Conservation (phyloP, 2,797 vertebrate species). For the Eospalax fontanierii region DNA sequence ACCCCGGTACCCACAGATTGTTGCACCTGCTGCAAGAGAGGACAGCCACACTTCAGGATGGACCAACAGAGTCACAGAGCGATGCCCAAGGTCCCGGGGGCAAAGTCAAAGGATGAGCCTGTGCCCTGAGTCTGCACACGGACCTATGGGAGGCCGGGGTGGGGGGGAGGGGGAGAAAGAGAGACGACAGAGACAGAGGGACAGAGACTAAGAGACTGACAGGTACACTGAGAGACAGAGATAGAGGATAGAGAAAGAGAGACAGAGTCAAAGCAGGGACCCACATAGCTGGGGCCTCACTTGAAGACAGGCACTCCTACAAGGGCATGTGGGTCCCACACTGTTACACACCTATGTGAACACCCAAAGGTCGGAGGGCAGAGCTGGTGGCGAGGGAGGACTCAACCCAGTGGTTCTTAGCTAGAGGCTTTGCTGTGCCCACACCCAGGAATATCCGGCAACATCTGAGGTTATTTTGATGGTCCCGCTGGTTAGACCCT, state of each 20-base stretch:
- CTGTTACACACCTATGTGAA: fast-evolving
- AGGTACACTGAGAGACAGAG: not conserved
- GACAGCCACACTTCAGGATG: not conserved
- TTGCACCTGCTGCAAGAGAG: not conserved
- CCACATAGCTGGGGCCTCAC: not conserved
- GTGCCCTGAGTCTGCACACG: not conserved
- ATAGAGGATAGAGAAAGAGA: not conserved
- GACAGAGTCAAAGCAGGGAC: no score
- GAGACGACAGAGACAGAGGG: no score
- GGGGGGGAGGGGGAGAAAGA: no score
- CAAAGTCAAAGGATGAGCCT: not conserved
- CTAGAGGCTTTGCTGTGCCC: not conserved
- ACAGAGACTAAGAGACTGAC: no score
- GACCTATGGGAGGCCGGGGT: not conserved
- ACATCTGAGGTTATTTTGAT: not conserved
- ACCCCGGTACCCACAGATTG: not conserved
- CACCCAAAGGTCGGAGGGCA: not conserved
- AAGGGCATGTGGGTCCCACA: not conserved
- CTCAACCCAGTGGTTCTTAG: not conserved
- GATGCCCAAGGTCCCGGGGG: not conserved
- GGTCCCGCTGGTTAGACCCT: not conserved
- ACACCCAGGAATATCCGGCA: not conserved
- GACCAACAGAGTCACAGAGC: not conserved
- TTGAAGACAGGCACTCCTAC: not conserved
- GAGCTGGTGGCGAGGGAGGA: not conserved